A percentile compares a stretch with the other conserved stretches of the same genome.
Conservation (phyloP, 2,888 invertebrate species). For the Perithous albicinctus region DNA sequence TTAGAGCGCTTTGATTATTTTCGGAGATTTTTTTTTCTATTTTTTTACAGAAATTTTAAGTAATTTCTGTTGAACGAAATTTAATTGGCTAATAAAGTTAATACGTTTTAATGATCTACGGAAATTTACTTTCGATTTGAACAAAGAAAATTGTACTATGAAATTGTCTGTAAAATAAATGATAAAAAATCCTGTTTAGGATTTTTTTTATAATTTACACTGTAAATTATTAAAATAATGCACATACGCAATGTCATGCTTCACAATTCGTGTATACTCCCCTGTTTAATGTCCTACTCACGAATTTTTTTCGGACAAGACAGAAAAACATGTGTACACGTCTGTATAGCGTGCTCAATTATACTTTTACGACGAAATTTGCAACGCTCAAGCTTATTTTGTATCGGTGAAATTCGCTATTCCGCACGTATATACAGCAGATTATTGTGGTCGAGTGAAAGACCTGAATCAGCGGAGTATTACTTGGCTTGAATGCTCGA, state of each 20-base stretch:
- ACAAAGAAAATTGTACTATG: too few species aligned
- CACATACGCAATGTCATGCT: too few species aligned
- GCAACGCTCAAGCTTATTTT: background rate
- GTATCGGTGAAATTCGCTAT: slow-evolving; percentile 2
- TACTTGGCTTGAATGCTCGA: slow-evolving; percentile 1
- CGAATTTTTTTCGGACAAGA: too few species aligned
- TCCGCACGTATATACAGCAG: background rate
- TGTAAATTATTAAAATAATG: too few species aligned
- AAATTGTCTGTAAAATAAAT: too few species aligned
- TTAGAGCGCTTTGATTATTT: background rate
- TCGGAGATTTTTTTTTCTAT: background rate
- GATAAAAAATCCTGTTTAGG: too few species aligned
- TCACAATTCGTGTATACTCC: too few species aligned
- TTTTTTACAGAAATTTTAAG: background rate
- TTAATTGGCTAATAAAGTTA: background rate
- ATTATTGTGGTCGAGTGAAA: background rate
- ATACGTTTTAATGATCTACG: too few species aligned
- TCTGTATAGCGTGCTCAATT: background rate
- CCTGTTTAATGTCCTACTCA: too few species aligned
- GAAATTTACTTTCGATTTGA: too few species aligned
- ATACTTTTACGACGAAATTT: background rate
- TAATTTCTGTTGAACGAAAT: background rate
- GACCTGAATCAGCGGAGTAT: background rate
- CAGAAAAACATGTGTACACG: too few species aligned
- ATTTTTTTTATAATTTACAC: too few species aligned